Evolutionary conservation across 2,888 invertebrate genomes (phyloP).

Genomic region (Lamellibrachia satsuma): DNA sequence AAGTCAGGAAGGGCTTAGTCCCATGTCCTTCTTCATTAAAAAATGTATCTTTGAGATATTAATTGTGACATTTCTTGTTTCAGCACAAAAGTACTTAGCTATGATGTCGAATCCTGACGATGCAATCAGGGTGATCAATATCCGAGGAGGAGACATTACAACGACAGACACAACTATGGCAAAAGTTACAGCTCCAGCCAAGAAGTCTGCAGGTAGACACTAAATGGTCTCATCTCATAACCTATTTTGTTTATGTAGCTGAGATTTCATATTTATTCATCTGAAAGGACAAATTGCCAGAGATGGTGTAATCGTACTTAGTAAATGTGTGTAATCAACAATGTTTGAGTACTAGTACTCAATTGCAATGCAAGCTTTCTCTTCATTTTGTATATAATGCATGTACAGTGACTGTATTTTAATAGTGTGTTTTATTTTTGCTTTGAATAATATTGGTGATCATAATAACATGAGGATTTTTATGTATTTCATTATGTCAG

Average conservation of each 20-base stretch:
- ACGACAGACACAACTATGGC: neutral
- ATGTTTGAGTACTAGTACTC: no score
- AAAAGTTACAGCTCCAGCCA: neutral
- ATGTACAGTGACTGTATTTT: no score
- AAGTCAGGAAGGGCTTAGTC: no score
- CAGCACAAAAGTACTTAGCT: constrained; percentile 3
- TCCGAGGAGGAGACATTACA: neutral
- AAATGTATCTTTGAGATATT: neutral
- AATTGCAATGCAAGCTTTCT: no score
- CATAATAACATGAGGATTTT: no score
- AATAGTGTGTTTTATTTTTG: no score
- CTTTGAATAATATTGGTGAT: no score
- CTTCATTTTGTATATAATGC: no score
- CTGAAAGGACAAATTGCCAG: neutral
- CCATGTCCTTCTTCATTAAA: no score
- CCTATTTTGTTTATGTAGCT: neutral
- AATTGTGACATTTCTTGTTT: neutral
- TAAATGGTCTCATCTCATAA: neutral
- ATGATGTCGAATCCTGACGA: neutral
- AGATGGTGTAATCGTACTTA: neutral
- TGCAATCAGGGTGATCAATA: neutral
- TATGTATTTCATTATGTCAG: no score
- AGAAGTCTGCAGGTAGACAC: neutral
- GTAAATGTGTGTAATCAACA: no score
- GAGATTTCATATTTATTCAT: neutral